A percentile compares a stretch with the other conserved stretches of the same genome.
Evolutionary conservation across 2,113 vertebrate genomes (phyloP).

Genomic region (Balaeniceps rex): DNA sequence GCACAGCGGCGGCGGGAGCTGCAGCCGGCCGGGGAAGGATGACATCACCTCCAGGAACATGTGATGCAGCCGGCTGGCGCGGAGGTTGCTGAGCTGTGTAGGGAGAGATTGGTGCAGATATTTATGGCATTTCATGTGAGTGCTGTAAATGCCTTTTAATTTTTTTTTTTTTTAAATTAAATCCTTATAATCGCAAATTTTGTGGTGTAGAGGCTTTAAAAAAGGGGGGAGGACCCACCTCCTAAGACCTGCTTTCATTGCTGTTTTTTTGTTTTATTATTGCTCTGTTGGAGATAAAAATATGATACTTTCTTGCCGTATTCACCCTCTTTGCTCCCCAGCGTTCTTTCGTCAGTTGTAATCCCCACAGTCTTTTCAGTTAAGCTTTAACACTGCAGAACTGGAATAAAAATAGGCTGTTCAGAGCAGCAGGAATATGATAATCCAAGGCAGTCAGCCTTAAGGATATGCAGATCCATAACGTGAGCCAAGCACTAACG

Average conservation of each 20-base stretch:
- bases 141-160: background rate
- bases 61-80: slow-evolving; percentile 4
- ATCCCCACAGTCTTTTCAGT: background rate
- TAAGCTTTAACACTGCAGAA: background rate
- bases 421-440: background rate
- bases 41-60: slow-evolving; percentile 65
- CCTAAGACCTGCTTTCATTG: background rate
- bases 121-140: background rate
- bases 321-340: background rate
- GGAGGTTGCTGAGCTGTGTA: background rate
- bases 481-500: background rate
- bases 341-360: background rate
- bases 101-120: slow-evolving; percentile 3
- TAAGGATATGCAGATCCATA: background rate
- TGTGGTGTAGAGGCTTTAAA: background rate
- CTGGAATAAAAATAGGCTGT: background rate
- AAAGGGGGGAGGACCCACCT: background rate
- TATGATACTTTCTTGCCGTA: background rate
- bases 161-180: background rate
- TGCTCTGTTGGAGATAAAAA: background rate
- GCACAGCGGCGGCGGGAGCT: background rate
- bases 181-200: background rate
- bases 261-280: background rate
- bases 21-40: slow-evolving; percentile 33
- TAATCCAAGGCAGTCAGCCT: background rate